Percentiles rank a stretch among this genome's conserved stretches.
These are phyloP conservation scores for Hoplostethus mediterraneus DNA, from an alignment of 2,797 vertebrate species.

Conservation along the genomic window DNA sequence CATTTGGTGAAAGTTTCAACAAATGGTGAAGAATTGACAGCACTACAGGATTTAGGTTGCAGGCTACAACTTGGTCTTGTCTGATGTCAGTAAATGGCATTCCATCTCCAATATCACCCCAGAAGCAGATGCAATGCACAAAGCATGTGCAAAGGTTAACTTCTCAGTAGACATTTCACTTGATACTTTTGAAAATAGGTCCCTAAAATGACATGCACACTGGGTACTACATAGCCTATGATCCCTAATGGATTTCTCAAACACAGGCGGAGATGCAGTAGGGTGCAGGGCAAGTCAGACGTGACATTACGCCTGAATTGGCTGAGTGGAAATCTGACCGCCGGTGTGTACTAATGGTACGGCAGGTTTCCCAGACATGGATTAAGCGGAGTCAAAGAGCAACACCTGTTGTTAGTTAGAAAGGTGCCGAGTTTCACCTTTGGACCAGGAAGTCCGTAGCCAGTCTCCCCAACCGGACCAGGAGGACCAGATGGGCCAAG, in stretches of 20 bases:
- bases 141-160: neutral
- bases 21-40: neutral
- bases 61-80: neutral
- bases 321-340: neutral
- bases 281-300: neutral
- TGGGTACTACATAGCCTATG: neutral
- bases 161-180: too few relatives aligned
- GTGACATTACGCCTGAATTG: neutral
- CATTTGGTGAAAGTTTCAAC: neutral
- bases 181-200: too few relatives aligned
- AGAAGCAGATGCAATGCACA: neutral
- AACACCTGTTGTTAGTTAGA: neutral
- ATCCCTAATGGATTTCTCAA: slow-evolving; percentile 26
- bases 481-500: slow-evolving; percentile 86
- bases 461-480: slow-evolving; percentile 90
- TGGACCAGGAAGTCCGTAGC: slow-evolving; percentile 91
- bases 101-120: neutral
- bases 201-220: neutral
- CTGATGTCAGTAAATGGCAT: slow-evolving; percentile 3
- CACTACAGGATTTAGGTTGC: neutral
- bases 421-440: slow-evolving; percentile 82
- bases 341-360: neutral
- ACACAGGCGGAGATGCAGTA: neutral
- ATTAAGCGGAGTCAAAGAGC: neutral
- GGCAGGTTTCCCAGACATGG: neutral